Evolutionary conservation across 1,140 invertebrate genomes (phyloP).

Genomic region (Drosophila kepulauana): DNA sequence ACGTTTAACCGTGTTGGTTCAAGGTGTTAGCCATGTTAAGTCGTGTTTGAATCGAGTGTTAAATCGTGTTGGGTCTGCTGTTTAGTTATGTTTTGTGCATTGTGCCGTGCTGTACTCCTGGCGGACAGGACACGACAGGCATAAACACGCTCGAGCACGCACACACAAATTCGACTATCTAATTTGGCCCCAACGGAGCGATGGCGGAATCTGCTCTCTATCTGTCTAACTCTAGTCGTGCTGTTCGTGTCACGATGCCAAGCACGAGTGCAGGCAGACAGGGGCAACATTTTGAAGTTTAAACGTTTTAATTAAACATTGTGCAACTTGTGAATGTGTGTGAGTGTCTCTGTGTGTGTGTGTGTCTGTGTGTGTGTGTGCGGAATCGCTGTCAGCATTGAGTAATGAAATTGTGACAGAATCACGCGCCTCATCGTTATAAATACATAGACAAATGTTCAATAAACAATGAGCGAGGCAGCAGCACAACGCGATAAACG

Average conservation of each 20-base stretch:
- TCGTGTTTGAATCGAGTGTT: conserved; percentile 17
- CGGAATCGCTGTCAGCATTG: conserved; percentile 29
- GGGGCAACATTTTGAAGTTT: neutral
- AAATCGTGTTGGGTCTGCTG: conserved; percentile 14
- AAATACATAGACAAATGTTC: conserved; percentile 77
- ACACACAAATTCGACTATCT: neutral
- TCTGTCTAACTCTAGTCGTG: neutral
- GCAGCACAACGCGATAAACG: neutral
- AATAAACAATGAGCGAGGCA: conserved; percentile 60
- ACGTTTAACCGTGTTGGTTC: conserved; percentile 4
- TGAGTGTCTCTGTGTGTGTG: neutral
- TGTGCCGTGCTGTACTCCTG: conserved; percentile 1
- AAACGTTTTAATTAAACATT: conserved; percentile 9
- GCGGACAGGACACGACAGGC: conserved; percentile 2
- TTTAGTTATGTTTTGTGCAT: conserved; percentile 9
- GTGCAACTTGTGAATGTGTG: neutral
- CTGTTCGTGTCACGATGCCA: neutral
- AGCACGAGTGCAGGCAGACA: neutral
- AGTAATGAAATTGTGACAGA: conserved; percentile 72
- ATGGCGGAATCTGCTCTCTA: too few relatives aligned
- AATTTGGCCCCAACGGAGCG: neutral
- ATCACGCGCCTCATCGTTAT: conserved; percentile 53
- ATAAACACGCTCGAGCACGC: conserved; percentile 15
- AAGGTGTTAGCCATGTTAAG: conserved; percentile 12
- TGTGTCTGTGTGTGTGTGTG: conserved; percentile 12